Evolutionary conservation across 2,797 vertebrate genomes (phyloP).

Genomic region (Aeoliscus strigatus): DNA sequence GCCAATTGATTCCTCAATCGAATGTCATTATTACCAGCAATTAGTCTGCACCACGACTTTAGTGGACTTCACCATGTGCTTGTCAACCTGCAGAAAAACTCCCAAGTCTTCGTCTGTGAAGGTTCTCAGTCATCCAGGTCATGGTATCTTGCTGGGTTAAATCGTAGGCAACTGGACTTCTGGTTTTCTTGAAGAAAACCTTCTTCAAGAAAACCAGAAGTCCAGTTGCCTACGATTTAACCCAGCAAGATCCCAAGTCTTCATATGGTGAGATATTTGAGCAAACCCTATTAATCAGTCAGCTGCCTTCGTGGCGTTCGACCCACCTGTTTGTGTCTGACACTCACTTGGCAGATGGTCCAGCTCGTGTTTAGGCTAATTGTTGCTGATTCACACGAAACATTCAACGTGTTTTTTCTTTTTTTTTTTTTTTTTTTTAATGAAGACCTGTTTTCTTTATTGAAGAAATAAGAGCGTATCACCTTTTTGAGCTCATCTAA

Average conservation of each 20-base stretch:
- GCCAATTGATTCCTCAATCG: slow-evolving; percentile 67
- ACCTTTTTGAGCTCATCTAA: no score
- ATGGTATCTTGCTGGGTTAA: no score
- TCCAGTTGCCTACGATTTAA: no score
- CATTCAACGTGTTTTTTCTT: slow-evolving; percentile 38
- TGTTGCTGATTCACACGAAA: slow-evolving; percentile 60
- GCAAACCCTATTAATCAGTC: slow-evolving; percentile 51
- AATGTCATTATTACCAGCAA: slow-evolving; percentile 68
- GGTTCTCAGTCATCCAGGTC: no score
- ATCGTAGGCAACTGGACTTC: no score
- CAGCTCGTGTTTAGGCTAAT: slow-evolving; percentile 51
- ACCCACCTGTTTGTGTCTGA: slow-evolving; percentile 56
- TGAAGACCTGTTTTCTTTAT: slow-evolving; percentile 18
- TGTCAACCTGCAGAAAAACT: background rate
- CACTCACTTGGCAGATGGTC: slow-evolving; percentile 57
- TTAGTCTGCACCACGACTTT: slow-evolving; percentile 60
- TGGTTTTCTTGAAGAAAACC: no score
- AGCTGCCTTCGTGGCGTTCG: slow-evolving; percentile 1
- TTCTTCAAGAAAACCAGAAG: no score
- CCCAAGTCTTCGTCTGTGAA: no score
- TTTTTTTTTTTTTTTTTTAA: slow-evolving; percentile 31
- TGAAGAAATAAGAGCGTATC: no score
- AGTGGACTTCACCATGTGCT: slow-evolving; percentile 7
- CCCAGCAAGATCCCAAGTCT: no score
- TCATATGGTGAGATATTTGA: slow-evolving; percentile 20